These are phyloP conservation scores for Gortyna flavago DNA, from an alignment of 2,888 invertebrate genomes.

Conservation along the genomic window DNA sequence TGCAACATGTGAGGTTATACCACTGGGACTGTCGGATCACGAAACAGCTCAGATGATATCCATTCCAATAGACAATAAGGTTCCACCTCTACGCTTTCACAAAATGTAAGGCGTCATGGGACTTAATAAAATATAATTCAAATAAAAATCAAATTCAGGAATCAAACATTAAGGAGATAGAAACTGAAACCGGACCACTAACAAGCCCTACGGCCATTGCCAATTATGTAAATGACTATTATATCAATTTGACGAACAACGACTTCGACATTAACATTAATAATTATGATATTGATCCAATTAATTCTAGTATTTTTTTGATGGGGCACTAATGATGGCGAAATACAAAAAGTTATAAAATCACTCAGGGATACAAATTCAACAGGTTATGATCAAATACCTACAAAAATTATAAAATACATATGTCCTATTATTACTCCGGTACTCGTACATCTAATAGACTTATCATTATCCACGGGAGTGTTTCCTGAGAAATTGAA, in stretches of 20 bases:
- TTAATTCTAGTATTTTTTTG: neutral
- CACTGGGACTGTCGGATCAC: neutral
- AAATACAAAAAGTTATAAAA: constrained; percentile 14
- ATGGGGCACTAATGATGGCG: neutral
- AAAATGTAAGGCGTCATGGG: neutral
- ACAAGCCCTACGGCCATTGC: neutral
- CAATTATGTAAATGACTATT: constrained; percentile 9
- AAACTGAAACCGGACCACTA: neutral
- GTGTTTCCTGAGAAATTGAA: too few relatives aligned
- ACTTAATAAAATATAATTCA: constrained; percentile 4
- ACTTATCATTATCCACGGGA: too few relatives aligned
- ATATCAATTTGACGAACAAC: neutral
- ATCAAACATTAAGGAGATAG: neutral
- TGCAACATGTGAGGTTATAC: neutral
- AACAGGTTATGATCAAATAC: constrained; percentile 6
- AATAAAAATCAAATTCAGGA: constrained; percentile 1
- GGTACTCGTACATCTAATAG: too few relatives aligned
- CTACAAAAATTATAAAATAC: constrained; percentile 8
- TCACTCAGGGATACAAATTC: constrained; percentile 9
- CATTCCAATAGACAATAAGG: neutral
- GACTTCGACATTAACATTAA: neutral
- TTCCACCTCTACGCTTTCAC: neutral
- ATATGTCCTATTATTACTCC: constrained; percentile 1
- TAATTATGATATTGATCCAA: constrained; percentile 1
- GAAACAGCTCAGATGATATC: constrained; percentile 5